These are phyloP conservation scores for Frieseomelitta varia DNA, from an alignment of 1,140 invertebrate genomes.

Conservation along the genomic window DNA sequence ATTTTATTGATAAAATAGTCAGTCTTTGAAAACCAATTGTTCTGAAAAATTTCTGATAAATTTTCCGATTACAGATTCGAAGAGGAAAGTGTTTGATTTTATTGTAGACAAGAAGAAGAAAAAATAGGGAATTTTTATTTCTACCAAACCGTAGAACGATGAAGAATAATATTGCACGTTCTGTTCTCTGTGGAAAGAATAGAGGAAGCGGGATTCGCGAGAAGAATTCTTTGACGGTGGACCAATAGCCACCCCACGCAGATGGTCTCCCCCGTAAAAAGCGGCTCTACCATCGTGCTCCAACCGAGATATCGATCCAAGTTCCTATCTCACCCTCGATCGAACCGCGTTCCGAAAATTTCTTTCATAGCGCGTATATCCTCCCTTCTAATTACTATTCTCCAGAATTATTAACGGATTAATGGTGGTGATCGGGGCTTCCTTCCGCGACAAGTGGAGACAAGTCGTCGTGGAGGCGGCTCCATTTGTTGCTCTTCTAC, in stretches of 20 bases:
- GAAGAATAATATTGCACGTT: background rate
- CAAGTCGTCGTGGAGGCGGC: too few relatives aligned
- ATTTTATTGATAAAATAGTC: background rate
- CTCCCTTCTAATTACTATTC: too few relatives aligned
- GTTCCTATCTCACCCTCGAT: conserved; percentile 16
- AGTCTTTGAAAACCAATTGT: background rate
- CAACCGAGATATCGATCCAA: conserved; percentile 26
- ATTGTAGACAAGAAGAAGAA: background rate
- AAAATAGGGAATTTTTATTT: background rate
- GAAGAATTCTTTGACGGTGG: background rate
- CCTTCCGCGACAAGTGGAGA: background rate
- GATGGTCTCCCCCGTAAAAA: conserved; percentile 18
- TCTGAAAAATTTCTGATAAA: background rate
- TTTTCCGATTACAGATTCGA: background rate
- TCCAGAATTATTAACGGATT: background rate
- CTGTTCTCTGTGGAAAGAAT: background rate
- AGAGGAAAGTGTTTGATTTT: background rate
- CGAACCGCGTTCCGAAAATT: conserved; percentile 22
- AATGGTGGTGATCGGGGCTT: background rate
- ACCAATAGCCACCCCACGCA: conserved; percentile 13
- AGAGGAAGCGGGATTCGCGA: background rate
- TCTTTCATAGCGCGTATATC: background rate
- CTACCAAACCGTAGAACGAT: background rate
- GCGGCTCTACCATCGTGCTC: background rate
- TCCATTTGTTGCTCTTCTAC: background rate